Percentiles rank a stretch among this genome's conserved stretches.
Conservation (phyloP, 1,140 invertebrate genomes). For the Pseudomyrmex sp. region DNA sequence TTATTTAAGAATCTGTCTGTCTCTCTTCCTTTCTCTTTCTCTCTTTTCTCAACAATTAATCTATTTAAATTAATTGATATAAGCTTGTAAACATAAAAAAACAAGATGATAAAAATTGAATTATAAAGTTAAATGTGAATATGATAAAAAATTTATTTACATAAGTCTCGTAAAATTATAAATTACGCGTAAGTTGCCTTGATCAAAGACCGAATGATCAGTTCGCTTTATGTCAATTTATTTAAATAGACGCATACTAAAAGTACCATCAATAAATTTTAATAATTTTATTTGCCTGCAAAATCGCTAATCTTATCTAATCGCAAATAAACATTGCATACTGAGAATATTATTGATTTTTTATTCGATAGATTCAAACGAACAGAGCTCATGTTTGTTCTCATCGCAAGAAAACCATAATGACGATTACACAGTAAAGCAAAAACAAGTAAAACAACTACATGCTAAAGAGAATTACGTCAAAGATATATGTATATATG, state of each 20-base stretch:
- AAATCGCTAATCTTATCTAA: slow-evolving; percentile 37
- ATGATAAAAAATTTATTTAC: too few species aligned
- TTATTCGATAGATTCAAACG: not conserved
- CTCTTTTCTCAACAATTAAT: too few species aligned
- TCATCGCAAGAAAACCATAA: not conserved
- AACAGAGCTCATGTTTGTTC: not conserved
- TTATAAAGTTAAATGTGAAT: too few species aligned
- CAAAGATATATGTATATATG: not conserved
- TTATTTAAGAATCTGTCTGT: too few species aligned
- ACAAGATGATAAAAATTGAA: too few species aligned
- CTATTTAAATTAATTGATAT: too few species aligned
- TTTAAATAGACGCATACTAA: not conserved
- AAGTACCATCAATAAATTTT: slow-evolving; percentile 18
- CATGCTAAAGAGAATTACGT: not conserved
- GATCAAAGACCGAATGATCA: too few species aligned
- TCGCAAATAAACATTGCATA: not conserved
- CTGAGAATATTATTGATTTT: slow-evolving; percentile 9
- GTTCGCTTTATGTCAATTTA: too few species aligned
- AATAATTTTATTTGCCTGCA: slow-evolving; percentile 23
- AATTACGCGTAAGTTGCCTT: too few species aligned
- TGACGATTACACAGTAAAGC: not conserved
- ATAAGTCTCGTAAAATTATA: too few species aligned
- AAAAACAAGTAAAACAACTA: not conserved
- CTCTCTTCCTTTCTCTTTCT: too few species aligned
- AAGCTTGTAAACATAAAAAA: too few species aligned